These are phyloP conservation scores for Oreotrochilus melanogaster DNA, from an alignment of 2,113 vertebrate genomes.

Conservation along the genomic window DNA sequence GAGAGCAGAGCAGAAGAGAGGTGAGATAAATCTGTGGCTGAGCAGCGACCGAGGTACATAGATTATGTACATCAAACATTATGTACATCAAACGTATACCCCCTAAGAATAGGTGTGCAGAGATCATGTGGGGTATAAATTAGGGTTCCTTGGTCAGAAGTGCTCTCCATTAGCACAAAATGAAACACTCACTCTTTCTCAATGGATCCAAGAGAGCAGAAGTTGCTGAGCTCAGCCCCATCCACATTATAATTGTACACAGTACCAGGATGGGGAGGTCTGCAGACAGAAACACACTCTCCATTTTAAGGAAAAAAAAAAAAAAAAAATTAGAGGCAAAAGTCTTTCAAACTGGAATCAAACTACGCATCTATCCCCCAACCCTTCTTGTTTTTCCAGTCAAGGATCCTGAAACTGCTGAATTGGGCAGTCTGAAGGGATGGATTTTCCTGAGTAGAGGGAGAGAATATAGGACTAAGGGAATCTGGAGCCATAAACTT, in stretches of 20 bases:
- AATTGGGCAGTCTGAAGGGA: background rate
- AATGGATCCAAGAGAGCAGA: background rate
- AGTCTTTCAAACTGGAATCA: background rate
- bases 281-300: background rate
- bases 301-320: too few species aligned
- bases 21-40: background rate
- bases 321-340: background rate
- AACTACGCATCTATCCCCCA: background rate
- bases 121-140: background rate
- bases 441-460: background rate
- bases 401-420: background rate
- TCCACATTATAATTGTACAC: rapidly evolving
- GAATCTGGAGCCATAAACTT: background rate
- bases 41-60: background rate
- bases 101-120: background rate
- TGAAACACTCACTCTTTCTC: rapidly evolving
- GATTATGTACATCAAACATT: background rate
- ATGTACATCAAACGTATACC: background rate
- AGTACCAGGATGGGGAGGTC: background rate
- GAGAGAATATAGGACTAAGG: background rate
- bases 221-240: background rate
- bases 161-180: background rate
- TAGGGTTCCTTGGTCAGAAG: background rate
- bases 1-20: background rate
- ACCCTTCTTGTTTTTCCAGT: background rate